Base-by-base conservation (phyloP, 2,113 vertebrate species). In the Cepphus grylle region DNA sequence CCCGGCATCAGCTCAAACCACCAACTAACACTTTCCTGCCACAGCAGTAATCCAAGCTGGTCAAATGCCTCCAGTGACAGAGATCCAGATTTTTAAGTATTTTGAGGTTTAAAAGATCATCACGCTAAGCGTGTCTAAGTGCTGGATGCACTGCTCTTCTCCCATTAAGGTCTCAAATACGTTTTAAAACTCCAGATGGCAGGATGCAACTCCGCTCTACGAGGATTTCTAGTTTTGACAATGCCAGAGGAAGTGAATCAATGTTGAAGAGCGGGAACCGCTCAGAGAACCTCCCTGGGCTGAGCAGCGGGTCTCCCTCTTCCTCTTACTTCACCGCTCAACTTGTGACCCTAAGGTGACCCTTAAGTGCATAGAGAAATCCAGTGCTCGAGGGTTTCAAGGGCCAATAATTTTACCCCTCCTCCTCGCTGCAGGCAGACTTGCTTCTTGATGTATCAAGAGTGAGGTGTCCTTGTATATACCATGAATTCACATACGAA, bases 401-500 rank as follows among this genome's bases (percentile, higher is more conserved):
- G 59, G 36, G 15, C 52, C 70, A 36, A 2, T 3, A 43, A 12
- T 29, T 22, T 38, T 17, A 61, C 34, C 13, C 27, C 40, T 50
- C 56, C 29, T 86, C 62, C 77, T 66, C 9, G 0, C 49, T 40
- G 36, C 25, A 40, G 67, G 55, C 56, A 86, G 81, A 20, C 42
- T 36, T 22, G 38, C 49, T 87, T 72, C 90, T 26, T 12, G 32
- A 6, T 23, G 22, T 2, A 22, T 4, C 23, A 42, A 21, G 21
- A 70, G 36, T 1, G 30, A 47, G 49, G 19, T 6, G 36, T 61
- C 77, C 63, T 26, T 36, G 12, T 11, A 12, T 1, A 16, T 7
- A 22, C 70, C 32, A 8, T 0, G 19, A 67, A 18, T 19, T 58
- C 38, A 59, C 0, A 6, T 29, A 61, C 1, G 29, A 22, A 53